Conservation (phyloP, 2,888 invertebrate species). For the Archaeoteleia sp. region DNA sequence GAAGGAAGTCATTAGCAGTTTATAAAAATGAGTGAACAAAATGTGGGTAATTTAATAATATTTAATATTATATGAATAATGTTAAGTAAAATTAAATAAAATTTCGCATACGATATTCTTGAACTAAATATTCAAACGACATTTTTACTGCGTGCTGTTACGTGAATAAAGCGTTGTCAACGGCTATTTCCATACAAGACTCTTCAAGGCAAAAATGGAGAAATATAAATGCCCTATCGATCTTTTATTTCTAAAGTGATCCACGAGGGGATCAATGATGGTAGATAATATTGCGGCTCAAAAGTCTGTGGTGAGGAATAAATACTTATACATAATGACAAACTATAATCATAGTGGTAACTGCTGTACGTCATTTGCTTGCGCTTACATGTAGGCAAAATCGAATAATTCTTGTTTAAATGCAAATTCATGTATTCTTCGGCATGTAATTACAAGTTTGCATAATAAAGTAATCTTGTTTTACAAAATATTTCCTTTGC, state of each 20-base stretch:
- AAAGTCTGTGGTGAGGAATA: constrained; percentile 15
- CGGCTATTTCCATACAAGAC: too few species aligned
- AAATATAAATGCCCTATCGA: neutral
- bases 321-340: constrained; percentile 26
- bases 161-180: too few species aligned
- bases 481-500: constrained; percentile 17
- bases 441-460: constrained; percentile 41
- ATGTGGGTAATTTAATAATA: too few species aligned
- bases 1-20: too few species aligned
- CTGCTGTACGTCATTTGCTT: constrained; percentile 24
- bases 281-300: constrained; percentile 16
- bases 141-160: too few species aligned
- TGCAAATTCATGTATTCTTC: constrained; percentile 38
- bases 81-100: too few species aligned
- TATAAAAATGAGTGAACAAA: too few species aligned
- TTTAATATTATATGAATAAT: too few species aligned
- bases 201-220: too few species aligned
- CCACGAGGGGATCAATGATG: constrained; percentile 17
- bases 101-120: too few species aligned
- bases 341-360: constrained; percentile 32
- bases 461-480: constrained; percentile 33
- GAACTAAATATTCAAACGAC: too few species aligned
- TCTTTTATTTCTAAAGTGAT: constrained; percentile 15
- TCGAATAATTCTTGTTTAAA: constrained; percentile 38
- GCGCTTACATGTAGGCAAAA: constrained; percentile 11